Evolutionary conservation across 2,113 vertebrate genomes (phyloP).

Genomic region (Hippopotamus amphibius): DNA sequence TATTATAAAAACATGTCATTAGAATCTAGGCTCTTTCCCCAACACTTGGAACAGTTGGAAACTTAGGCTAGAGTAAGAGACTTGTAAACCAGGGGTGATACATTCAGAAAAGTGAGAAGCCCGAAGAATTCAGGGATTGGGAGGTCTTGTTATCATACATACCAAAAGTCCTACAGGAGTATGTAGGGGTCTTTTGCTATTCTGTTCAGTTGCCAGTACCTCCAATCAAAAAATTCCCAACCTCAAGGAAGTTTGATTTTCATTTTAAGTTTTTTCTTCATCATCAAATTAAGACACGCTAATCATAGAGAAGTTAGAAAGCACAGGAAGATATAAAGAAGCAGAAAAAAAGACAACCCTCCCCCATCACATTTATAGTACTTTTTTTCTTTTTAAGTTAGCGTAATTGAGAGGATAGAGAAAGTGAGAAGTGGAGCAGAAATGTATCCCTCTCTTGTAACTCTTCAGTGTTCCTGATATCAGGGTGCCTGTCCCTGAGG

Average conservation of each 20-base stretch:
- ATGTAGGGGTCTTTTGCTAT: background rate
- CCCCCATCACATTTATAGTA: background rate
- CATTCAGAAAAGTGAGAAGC: background rate
- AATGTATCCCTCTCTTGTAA: background rate
- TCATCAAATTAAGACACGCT: background rate
- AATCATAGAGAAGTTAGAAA: slow-evolving; percentile 22
- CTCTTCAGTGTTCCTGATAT: background rate
- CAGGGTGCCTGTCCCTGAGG: background rate
- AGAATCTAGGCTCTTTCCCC: slow-evolving; percentile 19
- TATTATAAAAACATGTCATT: slow-evolving; percentile 26
- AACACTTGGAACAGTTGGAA: background rate
- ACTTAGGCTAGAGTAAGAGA: background rate
- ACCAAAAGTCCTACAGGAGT: background rate
- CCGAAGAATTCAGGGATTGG: background rate
- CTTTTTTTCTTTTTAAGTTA: slow-evolving; percentile 33
- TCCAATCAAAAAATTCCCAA: background rate
- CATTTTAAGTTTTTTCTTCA: background rate
- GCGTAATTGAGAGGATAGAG: background rate
- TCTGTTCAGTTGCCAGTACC: background rate
- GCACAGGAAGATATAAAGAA: background rate
- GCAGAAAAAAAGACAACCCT: background rate
- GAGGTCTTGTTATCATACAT: background rate
- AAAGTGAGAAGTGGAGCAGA: background rate
- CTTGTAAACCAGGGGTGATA: background rate
- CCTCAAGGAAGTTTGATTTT: slow-evolving; percentile 23